Evolutionary conservation across 2,113 vertebrate genomes (phyloP), one percentile per base, ranked within the genome.

Genomic region (Lagenorhynchus albirostris): DNA sequence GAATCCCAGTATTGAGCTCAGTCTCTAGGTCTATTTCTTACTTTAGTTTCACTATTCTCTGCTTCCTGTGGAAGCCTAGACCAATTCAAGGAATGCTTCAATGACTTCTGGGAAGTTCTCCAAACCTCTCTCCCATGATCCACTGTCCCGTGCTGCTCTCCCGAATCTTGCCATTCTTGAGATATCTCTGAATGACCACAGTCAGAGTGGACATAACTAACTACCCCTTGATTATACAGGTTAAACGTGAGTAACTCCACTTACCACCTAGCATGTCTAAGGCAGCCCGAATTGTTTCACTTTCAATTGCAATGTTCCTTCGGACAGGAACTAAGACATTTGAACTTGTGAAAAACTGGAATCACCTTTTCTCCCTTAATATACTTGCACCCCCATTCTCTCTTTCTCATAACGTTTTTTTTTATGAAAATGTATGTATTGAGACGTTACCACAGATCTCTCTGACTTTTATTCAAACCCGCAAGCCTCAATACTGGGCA

Each of bases 341-440:
- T 47, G 41, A 96, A 94, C 1, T 93, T 36, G 21, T 25, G 63
- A 93, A 96, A 91, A 53, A 47, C 31, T 55, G 20, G 11, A 81
- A 65, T 68, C 63, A 23, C 55, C 23, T 71, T 79, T 73, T 8
- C 25, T 21, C 2, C 13, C 33, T 47, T 17, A 60, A 47, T 74
- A 67, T 17, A 87, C 73, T 89, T 84, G 25, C 4, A 41, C 33
- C 15, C 29, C 26, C 55, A 63, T 55, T 65, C 25, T 90, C 20
- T 91, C 81, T 95, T 92, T n/a, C 83, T 81, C 15, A 60, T 80
- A 80, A 63, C 74, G 77, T 77, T 96, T 94, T n/a, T 94, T 97
- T 70, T 74, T 70, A 88, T 90, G 60, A 91, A 96, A 93, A 95
- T 94, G 3, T 80, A 65, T 31, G 4, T 36, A 53, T 15, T 17